A percentile compares a stretch with the other conserved stretches of the same genome.
phyloP scores from a whole-genome alignment of 2,797 vertebrate genomes.

The Acanthurus tractus region DNA sequence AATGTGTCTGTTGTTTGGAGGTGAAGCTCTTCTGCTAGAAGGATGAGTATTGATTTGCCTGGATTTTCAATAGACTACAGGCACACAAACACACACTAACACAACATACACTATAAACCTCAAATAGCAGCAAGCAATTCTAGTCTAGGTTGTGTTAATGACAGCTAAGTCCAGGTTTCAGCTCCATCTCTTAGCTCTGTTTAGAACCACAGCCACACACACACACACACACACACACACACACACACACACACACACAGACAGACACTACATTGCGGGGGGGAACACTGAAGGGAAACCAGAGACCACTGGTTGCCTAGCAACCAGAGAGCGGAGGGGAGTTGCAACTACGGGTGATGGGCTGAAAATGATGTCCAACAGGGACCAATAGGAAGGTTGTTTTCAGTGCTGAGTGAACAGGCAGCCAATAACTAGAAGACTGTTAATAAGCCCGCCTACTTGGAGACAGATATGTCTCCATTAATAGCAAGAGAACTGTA shows the following conservation, averaged over 20 bases:
- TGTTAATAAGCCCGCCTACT: constrained; percentile 62
- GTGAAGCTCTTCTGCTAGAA: constrained; percentile 51
- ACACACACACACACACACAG: constrained; percentile 19
- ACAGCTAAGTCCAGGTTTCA: constrained; percentile 28
- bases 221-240: constrained; percentile 5
- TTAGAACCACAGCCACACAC: not conserved
- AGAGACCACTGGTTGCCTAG: constrained; percentile 91
- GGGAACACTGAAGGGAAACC: constrained; percentile 83
- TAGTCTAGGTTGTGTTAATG: constrained; percentile 28
- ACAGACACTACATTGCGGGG: constrained; percentile 21
- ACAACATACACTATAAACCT: constrained; percentile 13
- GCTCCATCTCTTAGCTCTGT: constrained; percentile 16
- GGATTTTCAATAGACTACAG: constrained; percentile 33
- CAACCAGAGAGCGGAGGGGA: constrained; percentile 88
- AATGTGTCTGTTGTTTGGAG: constrained; percentile 46
- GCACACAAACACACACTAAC: constrained; percentile 25
- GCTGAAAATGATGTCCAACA: constrained; percentile 59
- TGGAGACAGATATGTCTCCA: constrained; percentile 77
- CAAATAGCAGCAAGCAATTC: constrained; percentile 18
- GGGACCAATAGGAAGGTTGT: constrained; percentile 61
- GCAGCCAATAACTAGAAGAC: constrained; percentile 65
- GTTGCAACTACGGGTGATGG: constrained; percentile 78
- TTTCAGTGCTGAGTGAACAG: constrained; percentile 35
- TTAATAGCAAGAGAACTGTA: constrained; percentile 79
- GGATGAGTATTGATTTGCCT: constrained; percentile 68